These are phyloP conservation scores for Diploptera punctata DNA, from an alignment of 2,888 invertebrate species.

Conservation along the genomic window DNA sequence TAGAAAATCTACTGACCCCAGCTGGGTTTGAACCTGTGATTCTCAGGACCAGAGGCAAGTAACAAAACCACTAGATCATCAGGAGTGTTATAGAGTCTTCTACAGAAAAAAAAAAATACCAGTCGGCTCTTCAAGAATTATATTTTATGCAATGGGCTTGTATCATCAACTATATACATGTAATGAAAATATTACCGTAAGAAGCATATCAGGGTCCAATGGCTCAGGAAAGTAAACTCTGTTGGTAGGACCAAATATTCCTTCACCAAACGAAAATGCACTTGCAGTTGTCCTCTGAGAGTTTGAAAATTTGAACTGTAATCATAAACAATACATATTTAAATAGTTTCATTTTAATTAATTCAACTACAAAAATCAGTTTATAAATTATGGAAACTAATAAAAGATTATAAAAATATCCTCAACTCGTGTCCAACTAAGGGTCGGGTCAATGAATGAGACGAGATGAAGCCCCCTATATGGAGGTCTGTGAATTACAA, in stretches of 20 bases:
- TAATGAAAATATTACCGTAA: neutral
- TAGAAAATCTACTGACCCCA: too few species aligned
- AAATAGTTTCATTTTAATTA: too few species aligned
- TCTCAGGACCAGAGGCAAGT: too few species aligned
- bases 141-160: neutral
- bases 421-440: too few species aligned
- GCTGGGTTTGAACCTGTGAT: too few species aligned
- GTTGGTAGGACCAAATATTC: neutral
- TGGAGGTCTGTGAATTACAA: too few species aligned
- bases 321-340: neutral
- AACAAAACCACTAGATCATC: too few species aligned
- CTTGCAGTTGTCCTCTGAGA: neutral
- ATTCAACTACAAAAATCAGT: too few species aligned
- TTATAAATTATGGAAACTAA: too few species aligned
- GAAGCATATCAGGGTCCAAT: neutral
- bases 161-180: neutral
- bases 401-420: too few species aligned
- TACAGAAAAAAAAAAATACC: neutral
- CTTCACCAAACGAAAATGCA: neutral
- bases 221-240: neutral
- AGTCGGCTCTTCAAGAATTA: neutral
- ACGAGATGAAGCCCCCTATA: too few species aligned
- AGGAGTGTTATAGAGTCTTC: neutral
- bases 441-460: too few species aligned
- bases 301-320: constrained; percentile 4